These are phyloP conservation scores for Serrognathus titanus DNA, from an alignment of 2,888 invertebrate species.

Conservation along the genomic window DNA sequence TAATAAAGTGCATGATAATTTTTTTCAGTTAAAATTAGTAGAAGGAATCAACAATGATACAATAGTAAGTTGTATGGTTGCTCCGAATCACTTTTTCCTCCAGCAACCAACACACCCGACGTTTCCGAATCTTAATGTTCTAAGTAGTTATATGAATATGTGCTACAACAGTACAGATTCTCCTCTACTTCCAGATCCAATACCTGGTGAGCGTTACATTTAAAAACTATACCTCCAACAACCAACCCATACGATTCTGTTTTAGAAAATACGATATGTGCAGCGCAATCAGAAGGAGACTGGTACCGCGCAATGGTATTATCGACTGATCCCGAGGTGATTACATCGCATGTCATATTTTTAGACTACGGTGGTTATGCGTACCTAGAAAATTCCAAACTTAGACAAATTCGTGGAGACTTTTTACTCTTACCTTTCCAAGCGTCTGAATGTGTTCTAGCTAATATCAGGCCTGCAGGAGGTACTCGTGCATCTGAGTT, in stretches of 20 bases:
- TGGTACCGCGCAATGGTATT: conserved; percentile 88
- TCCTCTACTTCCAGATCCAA: conserved; percentile 75
- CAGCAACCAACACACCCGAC: conserved; percentile 95
- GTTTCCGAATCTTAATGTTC: conserved; percentile 75
- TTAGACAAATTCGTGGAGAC: conserved; percentile 91
- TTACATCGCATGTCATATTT: conserved; percentile 78
- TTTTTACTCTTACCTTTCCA: conserved; percentile 95
- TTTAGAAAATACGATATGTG: conserved; percentile 81
- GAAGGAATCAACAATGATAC: conserved; percentile 93
- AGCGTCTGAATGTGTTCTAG: conserved; percentile 91
- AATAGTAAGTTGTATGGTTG: conserved; percentile 79
- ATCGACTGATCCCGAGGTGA: conserved; percentile 61
- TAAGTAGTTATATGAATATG: conserved; percentile 78
- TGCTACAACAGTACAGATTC: conserved; percentile 77
- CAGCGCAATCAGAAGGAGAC: conserved; percentile 75
- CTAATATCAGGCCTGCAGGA: conserved; percentile 77
- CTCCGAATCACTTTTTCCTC: conserved; percentile 87
- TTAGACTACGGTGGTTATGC: conserved; percentile 96
- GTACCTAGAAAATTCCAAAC: conserved; percentile 67
- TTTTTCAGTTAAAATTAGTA: conserved; percentile 73
- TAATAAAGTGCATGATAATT: neutral
- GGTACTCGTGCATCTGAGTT: conserved; percentile 48
- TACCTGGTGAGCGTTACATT: conserved; percentile 59
- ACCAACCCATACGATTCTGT: neutral
- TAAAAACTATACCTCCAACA: neutral